Percentiles rank a stretch among this genome's conserved stretches.
These are phyloP conservation scores for Spilosoma lubricipeda DNA, from an alignment of 2,888 invertebrate species.

Conservation along the genomic window DNA sequence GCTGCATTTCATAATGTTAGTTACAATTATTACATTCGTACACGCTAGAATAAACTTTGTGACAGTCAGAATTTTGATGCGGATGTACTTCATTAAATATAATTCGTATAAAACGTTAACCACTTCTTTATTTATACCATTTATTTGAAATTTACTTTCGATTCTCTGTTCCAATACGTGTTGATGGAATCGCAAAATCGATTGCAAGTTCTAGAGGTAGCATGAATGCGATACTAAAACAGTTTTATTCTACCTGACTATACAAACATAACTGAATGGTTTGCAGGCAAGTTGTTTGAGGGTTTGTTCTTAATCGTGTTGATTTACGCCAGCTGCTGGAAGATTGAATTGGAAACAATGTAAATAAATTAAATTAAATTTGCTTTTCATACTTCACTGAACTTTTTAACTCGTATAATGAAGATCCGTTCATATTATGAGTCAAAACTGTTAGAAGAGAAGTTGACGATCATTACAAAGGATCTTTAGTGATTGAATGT, in stretches of 20 bases:
- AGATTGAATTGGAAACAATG: background rate
- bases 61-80: slow-evolving; percentile 22
- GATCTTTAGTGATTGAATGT: background rate
- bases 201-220: background rate
- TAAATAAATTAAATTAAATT: background rate
- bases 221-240: background rate
- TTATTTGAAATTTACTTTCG: background rate
- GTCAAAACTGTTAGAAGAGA: background rate
- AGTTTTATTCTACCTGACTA: background rate
- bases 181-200: background rate
- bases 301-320: background rate
- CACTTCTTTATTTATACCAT: background rate
- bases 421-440: background rate
- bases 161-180: background rate
- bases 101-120: background rate
- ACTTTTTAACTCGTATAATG: background rate
- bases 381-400: background rate
- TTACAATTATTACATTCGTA: slow-evolving; percentile 47
- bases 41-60: slow-evolving; percentile 55
- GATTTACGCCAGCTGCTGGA: background rate
- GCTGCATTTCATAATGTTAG: slow-evolving; percentile 57
- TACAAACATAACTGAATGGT: background rate
- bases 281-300: background rate
- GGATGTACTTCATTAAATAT: slow-evolving; percentile 24
- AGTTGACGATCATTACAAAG: background rate